These are phyloP conservation scores for Volucella zonaria DNA, from an alignment of 2,888 invertebrate species.

Conservation along the genomic window DNA sequence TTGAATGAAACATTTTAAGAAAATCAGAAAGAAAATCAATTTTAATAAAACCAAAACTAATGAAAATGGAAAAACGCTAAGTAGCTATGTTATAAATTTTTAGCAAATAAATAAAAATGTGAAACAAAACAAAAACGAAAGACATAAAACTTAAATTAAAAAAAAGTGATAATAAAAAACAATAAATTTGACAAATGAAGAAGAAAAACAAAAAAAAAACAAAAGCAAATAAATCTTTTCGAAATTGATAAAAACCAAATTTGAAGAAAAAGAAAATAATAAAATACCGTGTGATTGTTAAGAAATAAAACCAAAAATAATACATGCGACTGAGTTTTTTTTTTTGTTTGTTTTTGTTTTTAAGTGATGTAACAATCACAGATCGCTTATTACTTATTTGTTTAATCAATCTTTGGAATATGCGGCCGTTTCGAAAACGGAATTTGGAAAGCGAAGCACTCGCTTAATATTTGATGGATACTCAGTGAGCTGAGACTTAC, in stretches of 20 bases:
- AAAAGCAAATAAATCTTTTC: background rate
- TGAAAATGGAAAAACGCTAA: constrained; percentile 45
- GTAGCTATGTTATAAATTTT: constrained; percentile 72
- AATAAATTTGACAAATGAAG: constrained; percentile 65
- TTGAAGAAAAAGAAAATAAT: constrained; percentile 25
- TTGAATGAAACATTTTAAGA: constrained; percentile 36
- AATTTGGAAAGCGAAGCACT: too few relatives aligned
- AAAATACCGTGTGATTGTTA: constrained; percentile 60
- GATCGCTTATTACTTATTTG: too few relatives aligned
- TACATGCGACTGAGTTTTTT: background rate
- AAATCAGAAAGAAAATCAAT: constrained; percentile 16
- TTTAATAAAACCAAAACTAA: constrained; percentile 24
- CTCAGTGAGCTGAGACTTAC: too few relatives aligned
- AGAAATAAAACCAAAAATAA: constrained; percentile 34
- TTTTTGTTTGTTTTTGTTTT: background rate
- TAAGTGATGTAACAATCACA: background rate
- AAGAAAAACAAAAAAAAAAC: background rate
- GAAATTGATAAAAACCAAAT: constrained; percentile 5
- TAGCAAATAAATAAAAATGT: constrained; percentile 48
- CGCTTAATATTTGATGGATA: too few relatives aligned
- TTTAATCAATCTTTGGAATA: too few relatives aligned
- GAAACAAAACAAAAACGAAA: constrained; percentile 8
- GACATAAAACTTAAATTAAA: constrained; percentile 21
- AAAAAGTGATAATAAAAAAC: constrained; percentile 70
- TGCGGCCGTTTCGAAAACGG: too few relatives aligned